Base-by-base conservation (phyloP, 2,797 vertebrate genomes). In the Gymnothorax javanicus region DNA sequence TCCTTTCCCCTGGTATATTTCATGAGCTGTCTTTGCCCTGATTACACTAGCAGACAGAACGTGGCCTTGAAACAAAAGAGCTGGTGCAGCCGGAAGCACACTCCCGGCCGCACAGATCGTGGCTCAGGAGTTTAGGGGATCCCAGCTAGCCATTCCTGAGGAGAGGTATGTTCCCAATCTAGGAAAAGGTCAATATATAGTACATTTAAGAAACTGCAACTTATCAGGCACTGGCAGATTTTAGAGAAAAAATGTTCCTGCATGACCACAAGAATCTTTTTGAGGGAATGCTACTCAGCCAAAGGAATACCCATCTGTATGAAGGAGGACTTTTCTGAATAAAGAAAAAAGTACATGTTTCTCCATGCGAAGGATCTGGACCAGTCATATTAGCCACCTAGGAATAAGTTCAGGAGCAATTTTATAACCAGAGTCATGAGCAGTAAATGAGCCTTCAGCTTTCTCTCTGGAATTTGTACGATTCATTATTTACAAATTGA, bases 11-110 rank as follows among this genome's bases (percentile, higher is more conserved):
- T 87, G 92, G 94, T 94, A 94, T 94, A 92, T 94, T 95, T 95
- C 94, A 94, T 92, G 94, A 93, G 91, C 54, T 13, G 91, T 90
- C 93, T 91, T 62, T 20, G 89, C 82, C 59, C 90, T 96, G 94
- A 95, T 96, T 93, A 92, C 91, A 92, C 93, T 93, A 94, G 92
- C 94, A 95, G 95, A 92, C 93, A 90, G 87, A 62, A 90, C 91
- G 88, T 92, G 91, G 89, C 92, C 93, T 94, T 93, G 94, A 92
- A 93, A 93, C 94, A 94, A 94, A 91, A 92, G 91, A 93, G 92
- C 90, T 86, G 85, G 89, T 91, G 91, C 90, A 92, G 91, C 93
- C 93, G 91, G 91, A 92, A 94, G 90, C 87, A 87, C 87, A 91
- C 25, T 86, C 77, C 52, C 90, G 82, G 62, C 43, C 25, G 58